Conservation (phyloP, 1,140 invertebrate species). For the Drosophila mojavensis region DNA sequence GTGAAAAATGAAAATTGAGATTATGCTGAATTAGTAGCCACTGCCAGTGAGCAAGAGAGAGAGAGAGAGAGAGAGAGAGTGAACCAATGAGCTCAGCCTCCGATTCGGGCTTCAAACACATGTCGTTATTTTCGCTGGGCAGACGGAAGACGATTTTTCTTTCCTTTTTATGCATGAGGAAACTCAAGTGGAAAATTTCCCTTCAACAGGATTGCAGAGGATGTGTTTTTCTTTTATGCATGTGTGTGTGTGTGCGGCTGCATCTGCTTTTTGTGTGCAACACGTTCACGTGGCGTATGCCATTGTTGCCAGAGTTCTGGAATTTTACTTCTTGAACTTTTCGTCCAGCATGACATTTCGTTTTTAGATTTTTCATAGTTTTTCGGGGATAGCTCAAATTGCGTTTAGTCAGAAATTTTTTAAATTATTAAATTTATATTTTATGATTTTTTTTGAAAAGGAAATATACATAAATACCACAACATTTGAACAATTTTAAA, state of each 20-base stretch:
- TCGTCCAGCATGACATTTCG: conserved; percentile 66
- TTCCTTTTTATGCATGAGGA: conserved; percentile 48
- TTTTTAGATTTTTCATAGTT: conserved; percentile 42
- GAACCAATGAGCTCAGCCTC: conserved; percentile 1
- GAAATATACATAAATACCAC: too few species aligned
- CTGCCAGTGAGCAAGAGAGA: background rate
- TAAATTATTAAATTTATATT: too few species aligned
- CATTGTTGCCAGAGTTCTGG: conserved; percentile 54
- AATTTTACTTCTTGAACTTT: conserved; percentile 6
- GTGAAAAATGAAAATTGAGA: conserved; percentile 80
- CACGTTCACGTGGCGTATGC: conserved; percentile 56
- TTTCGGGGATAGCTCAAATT: conserved; percentile 58
- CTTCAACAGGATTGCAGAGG: conserved; percentile 40
- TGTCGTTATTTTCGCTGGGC: conserved; percentile 55
- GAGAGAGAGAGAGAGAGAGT: background rate
- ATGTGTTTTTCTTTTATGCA: conserved; percentile 38
- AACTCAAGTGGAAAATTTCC: conserved; percentile 79
- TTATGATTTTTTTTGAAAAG: too few species aligned
- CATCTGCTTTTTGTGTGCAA: conserved; percentile 68
- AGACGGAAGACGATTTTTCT: conserved; percentile 69
- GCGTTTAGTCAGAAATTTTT: conserved; percentile 18
- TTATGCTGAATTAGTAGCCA: conserved; percentile 43
- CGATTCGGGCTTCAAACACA: conserved; percentile 66
- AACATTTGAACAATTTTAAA: too few species aligned
- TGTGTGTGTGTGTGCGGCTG: conserved; percentile 30